These are phyloP conservation scores for Amphipoea oculea DNA, from an alignment of 2,888 invertebrate genomes.

Conservation along the genomic window DNA sequence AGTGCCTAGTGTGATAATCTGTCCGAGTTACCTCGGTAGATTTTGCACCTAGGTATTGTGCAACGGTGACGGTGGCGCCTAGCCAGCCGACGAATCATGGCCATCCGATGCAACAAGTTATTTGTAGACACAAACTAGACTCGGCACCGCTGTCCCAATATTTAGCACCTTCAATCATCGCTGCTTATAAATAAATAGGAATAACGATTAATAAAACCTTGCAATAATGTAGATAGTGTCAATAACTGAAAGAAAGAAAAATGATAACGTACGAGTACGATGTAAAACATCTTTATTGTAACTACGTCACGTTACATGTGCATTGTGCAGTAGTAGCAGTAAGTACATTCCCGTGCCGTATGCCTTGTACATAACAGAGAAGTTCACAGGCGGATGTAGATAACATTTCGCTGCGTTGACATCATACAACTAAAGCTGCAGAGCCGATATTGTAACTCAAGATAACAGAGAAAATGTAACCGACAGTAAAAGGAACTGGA, in stretches of 20 bases:
- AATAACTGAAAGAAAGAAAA: neutral
- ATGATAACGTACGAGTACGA: conserved; percentile 4
- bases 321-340: conserved; percentile 40
- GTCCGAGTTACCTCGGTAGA: conserved; percentile 46
- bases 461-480: conserved; percentile 59
- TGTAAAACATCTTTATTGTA: conserved; percentile 12
- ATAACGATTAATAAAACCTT: neutral
- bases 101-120: conserved; percentile 76
- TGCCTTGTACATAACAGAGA: conserved; percentile 68
- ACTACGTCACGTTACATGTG: conserved; percentile 22
- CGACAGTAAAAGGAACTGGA: conserved; percentile 50
- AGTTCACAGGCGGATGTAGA: conserved; percentile 84
- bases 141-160: conserved; percentile 52
- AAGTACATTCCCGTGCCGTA: conserved; percentile 51
- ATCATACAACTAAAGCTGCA: conserved; percentile 74
- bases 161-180: conserved; percentile 41
- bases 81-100: conserved; percentile 76
- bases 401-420: conserved; percentile 85
- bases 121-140: conserved; percentile 71
- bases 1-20: conserved; percentile 44
- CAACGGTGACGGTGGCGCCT: conserved; percentile 77
- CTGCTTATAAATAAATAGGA: conserved; percentile 9
- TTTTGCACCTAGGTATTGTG: conserved; percentile 67
- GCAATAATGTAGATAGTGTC: neutral
- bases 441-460: conserved; percentile 60